Conservation (phyloP, 1,140 invertebrate genomes). For the Antheraea pernyi region DNA sequence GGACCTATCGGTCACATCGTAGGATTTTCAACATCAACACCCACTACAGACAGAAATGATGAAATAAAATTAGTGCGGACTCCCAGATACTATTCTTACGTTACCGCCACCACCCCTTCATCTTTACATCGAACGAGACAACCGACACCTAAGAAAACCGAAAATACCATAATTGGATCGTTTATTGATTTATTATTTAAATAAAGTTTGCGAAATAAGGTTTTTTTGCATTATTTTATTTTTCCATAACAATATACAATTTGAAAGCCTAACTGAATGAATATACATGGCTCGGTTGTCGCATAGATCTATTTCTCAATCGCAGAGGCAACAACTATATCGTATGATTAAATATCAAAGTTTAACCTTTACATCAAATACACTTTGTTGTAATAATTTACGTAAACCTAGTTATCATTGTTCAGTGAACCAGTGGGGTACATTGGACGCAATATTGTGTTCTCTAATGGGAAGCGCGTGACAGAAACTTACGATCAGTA, state of each 20-base stretch:
- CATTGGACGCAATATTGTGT: not conserved
- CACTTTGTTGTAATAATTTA: slow-evolving; percentile 8
- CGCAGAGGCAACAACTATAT: not conserved
- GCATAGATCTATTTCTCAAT: slow-evolving; percentile 14
- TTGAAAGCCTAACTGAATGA: not conserved
- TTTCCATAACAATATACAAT: not conserved
- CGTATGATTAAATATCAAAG: slow-evolving; percentile 32
- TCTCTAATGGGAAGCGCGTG: slow-evolving; percentile 48
- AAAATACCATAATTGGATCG: slow-evolving; percentile 42
- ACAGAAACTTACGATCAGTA: slow-evolving; percentile 35
- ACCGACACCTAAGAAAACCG: slow-evolving; percentile 26
- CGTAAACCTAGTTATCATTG: slow-evolving; percentile 6
- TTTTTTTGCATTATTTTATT: too few species aligned
- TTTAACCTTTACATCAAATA: slow-evolving; percentile 25
- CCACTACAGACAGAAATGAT: too few species aligned
- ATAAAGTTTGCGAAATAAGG: too few species aligned
- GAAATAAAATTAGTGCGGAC: too few species aligned
- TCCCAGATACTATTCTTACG: too few species aligned
- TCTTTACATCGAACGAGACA: slow-evolving; percentile 24
- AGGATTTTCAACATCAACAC: too few species aligned
- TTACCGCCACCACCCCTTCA: slow-evolving; percentile 14
- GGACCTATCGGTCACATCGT: too few species aligned
- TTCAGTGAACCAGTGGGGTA: not conserved
- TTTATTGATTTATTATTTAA: slow-evolving; percentile 62
- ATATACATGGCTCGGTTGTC: slow-evolving; percentile 16